phyloP scores from a whole-genome alignment of 2,113 vertebrate genomes.

The Alouatta palliata region DNA sequence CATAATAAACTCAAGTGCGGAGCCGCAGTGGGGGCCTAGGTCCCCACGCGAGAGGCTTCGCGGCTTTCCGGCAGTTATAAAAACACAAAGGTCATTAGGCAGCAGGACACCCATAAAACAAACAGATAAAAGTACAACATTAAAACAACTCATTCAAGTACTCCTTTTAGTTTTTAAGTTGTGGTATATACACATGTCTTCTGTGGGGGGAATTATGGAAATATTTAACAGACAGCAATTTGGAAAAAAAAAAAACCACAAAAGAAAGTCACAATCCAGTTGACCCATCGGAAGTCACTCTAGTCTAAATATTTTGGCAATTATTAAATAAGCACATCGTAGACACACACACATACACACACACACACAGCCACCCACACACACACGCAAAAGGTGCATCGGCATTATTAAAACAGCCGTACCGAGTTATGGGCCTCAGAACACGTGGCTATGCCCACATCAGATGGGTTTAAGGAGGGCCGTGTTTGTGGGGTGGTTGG shows the following conservation, averaged over 20 bases:
- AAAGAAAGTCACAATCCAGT: constrained; percentile 46
- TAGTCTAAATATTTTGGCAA: constrained; percentile 80
- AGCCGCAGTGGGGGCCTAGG: constrained; percentile 75
- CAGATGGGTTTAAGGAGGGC: background rate
- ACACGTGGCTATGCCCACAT: background rate
- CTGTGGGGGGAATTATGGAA: constrained; percentile 47
- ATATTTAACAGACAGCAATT: constrained; percentile 67
- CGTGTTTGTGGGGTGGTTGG: accelerated
- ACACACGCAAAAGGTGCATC: constrained; percentile 69
- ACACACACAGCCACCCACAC: constrained; percentile 33
- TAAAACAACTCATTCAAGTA: constrained; percentile 83
- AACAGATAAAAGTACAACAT: constrained; percentile 73
- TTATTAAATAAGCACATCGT: constrained; percentile 75
- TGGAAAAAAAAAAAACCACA: background rate
- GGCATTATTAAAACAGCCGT: background rate
- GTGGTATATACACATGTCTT: constrained; percentile 75
- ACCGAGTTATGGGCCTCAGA: background rate
- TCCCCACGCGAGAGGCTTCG: constrained; percentile 39
- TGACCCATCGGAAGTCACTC: constrained; percentile 15
- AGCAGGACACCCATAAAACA: constrained; percentile 74
- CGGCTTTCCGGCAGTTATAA: constrained; percentile 51
- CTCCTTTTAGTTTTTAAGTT: constrained; percentile 80
- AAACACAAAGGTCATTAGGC: constrained; percentile 76
- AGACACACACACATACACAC: constrained; percentile 63
- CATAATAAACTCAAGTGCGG: constrained; percentile 65